Conservation (phyloP, 2,113 vertebrate species). For the Montifringilla adamsi region DNA sequence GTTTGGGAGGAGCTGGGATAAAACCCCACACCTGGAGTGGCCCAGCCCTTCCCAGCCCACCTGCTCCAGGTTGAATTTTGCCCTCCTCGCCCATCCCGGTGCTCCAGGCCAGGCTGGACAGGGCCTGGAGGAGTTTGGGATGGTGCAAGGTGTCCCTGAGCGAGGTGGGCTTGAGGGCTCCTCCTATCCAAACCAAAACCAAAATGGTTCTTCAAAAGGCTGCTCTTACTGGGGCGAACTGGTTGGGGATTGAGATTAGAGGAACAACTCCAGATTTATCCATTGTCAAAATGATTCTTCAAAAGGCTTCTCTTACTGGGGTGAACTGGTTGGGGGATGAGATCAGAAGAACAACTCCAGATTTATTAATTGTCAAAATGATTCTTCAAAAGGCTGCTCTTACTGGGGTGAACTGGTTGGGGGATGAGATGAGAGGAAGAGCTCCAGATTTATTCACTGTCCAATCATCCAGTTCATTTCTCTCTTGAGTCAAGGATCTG, state of each 20-base stretch:
- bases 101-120: background rate
- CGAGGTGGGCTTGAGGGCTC: too few relatives aligned
- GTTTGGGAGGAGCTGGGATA: background rate
- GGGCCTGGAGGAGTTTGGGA: background rate
- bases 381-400: background rate
- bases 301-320: background rate
- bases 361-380: background rate
- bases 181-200: background rate
- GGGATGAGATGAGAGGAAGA: background rate
- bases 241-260: background rate
- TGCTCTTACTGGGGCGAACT: rapidly evolving
- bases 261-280: background rate
- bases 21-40: background rate
- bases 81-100: background rate
- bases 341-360: background rate
- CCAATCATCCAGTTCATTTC: background rate
- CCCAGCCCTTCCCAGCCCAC: background rate
- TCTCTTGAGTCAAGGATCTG: background rate
- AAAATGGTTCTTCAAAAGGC: background rate
- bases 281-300: background rate
- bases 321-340: background rate
- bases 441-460: background rate
- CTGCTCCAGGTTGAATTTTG: background rate
- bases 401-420: background rate
- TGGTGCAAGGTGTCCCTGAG: background rate